Conservation (phyloP, 2,113 vertebrate genomes). For the Scomber japonicus region DNA sequence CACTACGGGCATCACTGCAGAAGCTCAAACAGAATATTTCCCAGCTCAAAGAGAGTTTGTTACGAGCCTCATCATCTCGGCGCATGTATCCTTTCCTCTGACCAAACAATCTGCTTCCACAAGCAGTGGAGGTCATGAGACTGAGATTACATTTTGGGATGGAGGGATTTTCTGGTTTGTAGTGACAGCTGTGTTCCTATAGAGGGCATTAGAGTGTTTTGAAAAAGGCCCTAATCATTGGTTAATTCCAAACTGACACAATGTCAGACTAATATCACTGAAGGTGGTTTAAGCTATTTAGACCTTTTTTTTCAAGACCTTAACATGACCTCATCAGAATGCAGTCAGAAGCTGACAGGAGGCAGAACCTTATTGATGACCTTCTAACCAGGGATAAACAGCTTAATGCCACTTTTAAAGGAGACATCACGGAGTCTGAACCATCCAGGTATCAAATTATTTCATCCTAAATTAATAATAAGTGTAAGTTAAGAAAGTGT, state of each 20-base stretch:
- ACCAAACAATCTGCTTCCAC: background rate
- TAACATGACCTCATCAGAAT: conserved; percentile 85
- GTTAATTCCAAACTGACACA: background rate
- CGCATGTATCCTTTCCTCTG: conserved; percentile 91
- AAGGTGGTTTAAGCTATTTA: background rate
- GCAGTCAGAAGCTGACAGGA: conserved; percentile 94
- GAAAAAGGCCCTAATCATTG: conserved; percentile 15
- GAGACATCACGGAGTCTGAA: conserved; percentile 86
- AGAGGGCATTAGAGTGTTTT: conserved; percentile 73
- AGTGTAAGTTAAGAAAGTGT: background rate
- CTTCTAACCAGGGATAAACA: conserved; percentile 92
- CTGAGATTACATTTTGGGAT: background rate
- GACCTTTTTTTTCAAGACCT: conserved; percentile 34
- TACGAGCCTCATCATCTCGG: conserved; percentile 87
- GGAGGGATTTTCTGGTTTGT: conserved; percentile 6
- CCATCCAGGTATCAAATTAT: conserved; percentile 75
- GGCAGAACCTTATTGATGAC: conserved; percentile 94
- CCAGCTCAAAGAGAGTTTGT: conserved; percentile 90
- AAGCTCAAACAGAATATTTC: conserved; percentile 91
- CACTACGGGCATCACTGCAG: conserved; percentile 90
- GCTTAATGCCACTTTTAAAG: conserved; percentile 91
- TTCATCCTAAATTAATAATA: background rate
- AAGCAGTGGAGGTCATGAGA: conserved; percentile 24
- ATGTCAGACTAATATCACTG: background rate
- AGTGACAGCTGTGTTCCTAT: conserved; percentile 42